Base-by-base conservation (phyloP, 2,113 vertebrate genomes). In the Pterocles burchelli region DNA sequence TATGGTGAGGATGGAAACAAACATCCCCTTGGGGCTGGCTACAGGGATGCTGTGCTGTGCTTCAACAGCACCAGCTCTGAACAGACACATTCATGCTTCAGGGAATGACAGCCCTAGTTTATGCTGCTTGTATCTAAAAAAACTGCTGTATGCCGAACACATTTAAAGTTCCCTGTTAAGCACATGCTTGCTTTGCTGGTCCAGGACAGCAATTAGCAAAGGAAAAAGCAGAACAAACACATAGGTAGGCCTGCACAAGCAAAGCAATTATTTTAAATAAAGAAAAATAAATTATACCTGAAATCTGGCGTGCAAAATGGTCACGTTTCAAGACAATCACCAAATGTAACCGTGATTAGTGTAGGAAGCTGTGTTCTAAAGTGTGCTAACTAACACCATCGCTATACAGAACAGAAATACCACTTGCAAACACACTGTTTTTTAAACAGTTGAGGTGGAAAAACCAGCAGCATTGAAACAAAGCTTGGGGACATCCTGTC, bases 231-330 rank as follows among this genome's bases (percentile, higher is more conserved):
- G 7, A 77, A 54, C 8, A 85, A 66, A 81, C 45, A 26, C 1
- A 0, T 4, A 38, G 3, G 0, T 9, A 57, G 66, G 63, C 22
- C 10, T 41, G 17, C 9, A 85, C 5, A 33, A 71, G 10, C 6
- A 66, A 85, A 82, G 5, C 7, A 49, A 45, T 15, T 49, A 1
- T 28, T 78, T 67, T 10, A 55, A 81, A 38, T 26, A 14, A 61
- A 70, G 0, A 15, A 51, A 24, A 46, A 38, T 54, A 68, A 41
- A 6, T 4, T 33, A 70, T 3, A 61, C 10, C 17, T 46, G 5
- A 45, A 38, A 17, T 17, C 4, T 38, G 25, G 48, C 12, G 19
- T 2, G 9, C 8, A 48, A 49, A 76, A 46, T 1, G 3, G 13
- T 26, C 14, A 38, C 9, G 11, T 48, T 57, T 58, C 38, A 55